phyloP scores from a whole-genome alignment of 2,113 vertebrate species.

The Eurypyga helias region DNA sequence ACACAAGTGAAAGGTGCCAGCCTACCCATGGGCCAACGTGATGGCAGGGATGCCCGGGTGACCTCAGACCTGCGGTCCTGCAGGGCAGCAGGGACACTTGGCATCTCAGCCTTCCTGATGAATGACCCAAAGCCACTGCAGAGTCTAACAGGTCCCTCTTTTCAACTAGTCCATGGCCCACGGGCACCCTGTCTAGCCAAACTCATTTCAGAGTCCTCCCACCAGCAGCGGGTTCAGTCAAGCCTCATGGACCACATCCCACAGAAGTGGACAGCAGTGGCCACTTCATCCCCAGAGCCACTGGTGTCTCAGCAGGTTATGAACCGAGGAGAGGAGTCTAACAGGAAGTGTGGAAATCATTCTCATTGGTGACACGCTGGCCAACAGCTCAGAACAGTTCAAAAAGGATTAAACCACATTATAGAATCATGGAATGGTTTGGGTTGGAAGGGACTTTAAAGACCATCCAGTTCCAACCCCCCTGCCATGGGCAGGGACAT shows the following conservation, averaged over 20 bases:
- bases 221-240: background rate
- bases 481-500: no score
- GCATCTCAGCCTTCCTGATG: background rate
- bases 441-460: no score
- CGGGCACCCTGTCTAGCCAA: background rate
- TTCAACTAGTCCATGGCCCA: background rate
- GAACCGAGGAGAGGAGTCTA: fast-evolving
- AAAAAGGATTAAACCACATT: background rate
- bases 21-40: background rate
- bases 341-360: background rate
- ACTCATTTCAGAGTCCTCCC: background rate
- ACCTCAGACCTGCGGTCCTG: background rate
- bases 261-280: background rate
- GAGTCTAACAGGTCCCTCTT: background rate
- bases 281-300: background rate
- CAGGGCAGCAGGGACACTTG: background rate
- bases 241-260: background rate
- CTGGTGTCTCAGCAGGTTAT: background rate
- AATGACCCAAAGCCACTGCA: background rate
- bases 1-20: background rate
- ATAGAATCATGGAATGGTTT: no score
- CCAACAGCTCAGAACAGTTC: background rate
- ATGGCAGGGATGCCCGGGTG: background rate
- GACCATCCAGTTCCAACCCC: no score
- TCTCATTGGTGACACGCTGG: background rate